Base-by-base conservation (phyloP, 2,888 invertebrate genomes). In the Cataglyphis altisquamis region DNA sequence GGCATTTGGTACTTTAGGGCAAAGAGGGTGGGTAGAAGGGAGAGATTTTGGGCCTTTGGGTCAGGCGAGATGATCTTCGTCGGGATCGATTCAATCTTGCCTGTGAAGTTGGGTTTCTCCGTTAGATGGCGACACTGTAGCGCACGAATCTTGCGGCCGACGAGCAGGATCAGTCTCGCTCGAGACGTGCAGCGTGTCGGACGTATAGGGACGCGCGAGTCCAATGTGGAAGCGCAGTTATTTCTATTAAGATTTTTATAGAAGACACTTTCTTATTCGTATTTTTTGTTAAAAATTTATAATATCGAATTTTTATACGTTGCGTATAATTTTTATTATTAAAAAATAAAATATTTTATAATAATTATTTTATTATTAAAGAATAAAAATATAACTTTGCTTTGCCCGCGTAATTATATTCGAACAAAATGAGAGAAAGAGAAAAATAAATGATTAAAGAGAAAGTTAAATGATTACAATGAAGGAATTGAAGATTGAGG, bases 81-180 rank as follows among this genome's bases (percentile, higher is more conserved):
- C 48, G 48, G 57, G 86, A 88, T 87, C 89, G 87, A 87, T 87
- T 77, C 63, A 60, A 74, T 66, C 62, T 77, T 9, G 21, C 15
- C n/a, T 25, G 55, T 57, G 62, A 60, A 87, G 81, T 12, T 68
- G 15, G 45, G 6, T 77, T 74, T 48, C 74, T 29, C 84, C 90
- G 82, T 66, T 32, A 89, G 93, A 83, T 91, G 92, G 92, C 91
- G 88, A 88, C 91, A 93, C 87, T 52, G 86, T 63, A 45, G 64
- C 82, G 87, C 72, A 21, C 9, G 0, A 12, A n/a, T 57, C 41
- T 70, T 45, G n/a, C 64, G 18, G 12, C n/a, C 45, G 55, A 55
- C 39, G 8, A 18, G 36, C 36, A 25, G 25, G 48, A 41, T 86
- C 89, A 92, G 91, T 91, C 82, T 63, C 62, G 70, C 45, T 78